Percentiles rank a stretch among this genome's conserved stretches.
Evolutionary conservation across 2,888 invertebrate genomes (phyloP).

Genomic region (Polia nebulosa): DNA sequence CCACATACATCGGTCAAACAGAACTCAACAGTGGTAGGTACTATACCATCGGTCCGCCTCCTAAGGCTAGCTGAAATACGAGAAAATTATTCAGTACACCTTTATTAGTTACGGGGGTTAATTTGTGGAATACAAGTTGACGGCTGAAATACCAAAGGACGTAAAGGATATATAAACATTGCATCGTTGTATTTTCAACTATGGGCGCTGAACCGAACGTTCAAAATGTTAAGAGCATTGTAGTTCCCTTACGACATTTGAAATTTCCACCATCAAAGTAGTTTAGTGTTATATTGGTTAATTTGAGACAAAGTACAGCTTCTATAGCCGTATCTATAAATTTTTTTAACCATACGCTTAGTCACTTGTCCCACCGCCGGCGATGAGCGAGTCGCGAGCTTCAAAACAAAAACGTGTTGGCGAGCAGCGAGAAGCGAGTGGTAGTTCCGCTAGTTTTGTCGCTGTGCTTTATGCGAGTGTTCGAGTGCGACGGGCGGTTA

Average conservation of each 20-base stretch:
- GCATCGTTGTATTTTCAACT: not conserved
- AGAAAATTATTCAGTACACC: slow-evolving; percentile 61
- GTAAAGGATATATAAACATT: not conserved
- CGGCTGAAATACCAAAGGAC: not conserved
- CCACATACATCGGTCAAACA: slow-evolving; percentile 68
- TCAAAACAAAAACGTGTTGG: too few relatives aligned
- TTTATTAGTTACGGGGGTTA: slow-evolving; percentile 46
- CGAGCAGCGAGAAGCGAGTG: too few relatives aligned
- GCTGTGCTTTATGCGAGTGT: too few relatives aligned
- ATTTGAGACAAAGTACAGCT: not conserved
- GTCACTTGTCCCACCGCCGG: too few relatives aligned
- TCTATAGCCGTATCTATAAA: not conserved
- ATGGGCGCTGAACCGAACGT: not conserved
- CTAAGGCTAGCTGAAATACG: slow-evolving; percentile 81
- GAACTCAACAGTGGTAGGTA: slow-evolving; percentile 82
- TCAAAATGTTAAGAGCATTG: not conserved
- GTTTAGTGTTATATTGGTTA: not conserved
- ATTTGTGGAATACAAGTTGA: not conserved
- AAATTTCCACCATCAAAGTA: not conserved
- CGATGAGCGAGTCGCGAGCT: too few relatives aligned
- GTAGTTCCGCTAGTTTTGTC: too few relatives aligned
- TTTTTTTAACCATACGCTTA: too few relatives aligned
- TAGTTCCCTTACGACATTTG: not conserved
- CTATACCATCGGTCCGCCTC: slow-evolving; percentile 83
- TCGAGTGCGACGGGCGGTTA: too few relatives aligned